Evolutionary conservation across 2,797 vertebrate species (phyloP), one percentile per base, ranked within the genome.

Genomic region (Esox masquinongy): DNA sequence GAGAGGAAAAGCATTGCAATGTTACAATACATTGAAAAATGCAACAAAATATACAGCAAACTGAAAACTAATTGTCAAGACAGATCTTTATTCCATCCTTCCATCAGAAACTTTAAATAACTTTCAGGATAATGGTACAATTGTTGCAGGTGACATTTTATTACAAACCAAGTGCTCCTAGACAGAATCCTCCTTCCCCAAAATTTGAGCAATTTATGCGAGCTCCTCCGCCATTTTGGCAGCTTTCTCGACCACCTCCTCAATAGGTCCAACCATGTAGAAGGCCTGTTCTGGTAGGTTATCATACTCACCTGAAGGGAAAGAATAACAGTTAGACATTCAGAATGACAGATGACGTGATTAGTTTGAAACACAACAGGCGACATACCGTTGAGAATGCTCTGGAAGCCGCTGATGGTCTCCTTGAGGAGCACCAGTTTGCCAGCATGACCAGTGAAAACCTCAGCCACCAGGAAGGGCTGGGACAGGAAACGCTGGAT

Each of bases 381-480:
- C 9, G 22, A 81, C 90, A 56, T 73, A 97, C 97, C 97, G 75
- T 50, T 89, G 72, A 99, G 95, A 88, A 99, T 99, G 86, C 90
- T 89, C 91, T 98, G 85, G 89, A 99, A 99, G 83, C 97, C 97
- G 81, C 96, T 97, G 88, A 98, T 99, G 19, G 97, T 99, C 72
- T 99, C 97, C 77, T 98, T 98, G 19, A 99, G 91, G 0, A 97
- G 97, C 74, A 99, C 97, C 83, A 99, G 89, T 72, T 99, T 99
- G 80, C 97, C 97, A 90, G 95, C n/a, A 77, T 99, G 96, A 70
- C 97, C 97, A 0, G 97, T 99, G 90, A 99, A 99, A 36, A 99
- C 97, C 89, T 99, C 97, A 0, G 97, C 97, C 83, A 98, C 97
- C 90, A 99, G 97, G 96, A 99, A 99, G 80, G 97, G 97, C 93